Percentiles rank a stretch among this genome's conserved stretches.
Conservation (phyloP, 1,140 invertebrate species). For the Drosophila insularis region DNA sequence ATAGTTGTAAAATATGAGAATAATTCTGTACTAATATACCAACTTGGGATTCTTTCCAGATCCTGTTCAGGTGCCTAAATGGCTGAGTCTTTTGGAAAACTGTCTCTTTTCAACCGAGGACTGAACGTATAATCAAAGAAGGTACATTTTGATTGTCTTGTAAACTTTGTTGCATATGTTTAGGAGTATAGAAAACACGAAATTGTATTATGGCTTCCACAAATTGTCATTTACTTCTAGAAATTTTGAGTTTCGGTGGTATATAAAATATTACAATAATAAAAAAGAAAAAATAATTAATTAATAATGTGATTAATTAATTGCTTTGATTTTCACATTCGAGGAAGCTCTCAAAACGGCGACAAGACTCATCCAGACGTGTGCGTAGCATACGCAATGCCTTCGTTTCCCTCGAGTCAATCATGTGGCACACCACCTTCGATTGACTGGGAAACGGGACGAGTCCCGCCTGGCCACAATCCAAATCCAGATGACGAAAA, state of each 20-base stretch:
- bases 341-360: not conserved
- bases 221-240: conserved; percentile 1
- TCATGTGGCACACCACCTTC: conserved; percentile 51
- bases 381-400: conserved; percentile 16
- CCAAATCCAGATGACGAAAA: conserved; percentile 69
- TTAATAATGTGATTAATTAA: not conserved
- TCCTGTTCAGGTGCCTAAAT: too few relatives aligned
- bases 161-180: too few relatives aligned
- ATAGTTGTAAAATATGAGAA: too few relatives aligned
- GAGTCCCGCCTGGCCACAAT: conserved; percentile 62
- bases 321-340: not conserved
- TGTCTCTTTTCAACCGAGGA: too few relatives aligned
- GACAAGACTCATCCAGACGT: not conserved
- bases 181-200: not conserved
- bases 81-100: too few relatives aligned
- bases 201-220: not conserved
- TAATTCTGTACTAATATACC: too few relatives aligned
- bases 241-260: not conserved
- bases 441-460: conserved; percentile 36
- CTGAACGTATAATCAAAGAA: too few relatives aligned
- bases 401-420: conserved; percentile 47
- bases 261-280: not conserved
- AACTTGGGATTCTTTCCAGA: too few relatives aligned
- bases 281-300: not conserved
- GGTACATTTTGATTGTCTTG: too few relatives aligned